phyloP scores from a whole-genome alignment of 2,888 invertebrate genomes.

The Abrostola tripartita region DNA sequence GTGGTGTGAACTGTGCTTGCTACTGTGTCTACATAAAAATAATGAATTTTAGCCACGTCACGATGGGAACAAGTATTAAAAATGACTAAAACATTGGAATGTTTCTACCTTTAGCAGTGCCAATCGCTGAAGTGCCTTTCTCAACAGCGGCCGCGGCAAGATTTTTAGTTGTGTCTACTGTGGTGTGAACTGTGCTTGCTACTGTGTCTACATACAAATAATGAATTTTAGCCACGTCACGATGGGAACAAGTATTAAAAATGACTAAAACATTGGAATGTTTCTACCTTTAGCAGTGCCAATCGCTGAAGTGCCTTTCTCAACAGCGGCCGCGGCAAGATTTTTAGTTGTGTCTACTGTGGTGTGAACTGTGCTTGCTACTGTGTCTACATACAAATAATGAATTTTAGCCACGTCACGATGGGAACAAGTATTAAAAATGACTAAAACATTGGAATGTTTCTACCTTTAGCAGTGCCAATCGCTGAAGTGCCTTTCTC shows the following conservation, averaged over 20 bases:
- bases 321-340: slow-evolving; percentile 39
- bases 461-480: slow-evolving; percentile 63
- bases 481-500: slow-evolving; percentile 34
- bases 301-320: slow-evolving; percentile 33
- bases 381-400: slow-evolving; percentile 31
- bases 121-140: slow-evolving; percentile 40
- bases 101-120: slow-evolving; percentile 61
- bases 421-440: neutral
- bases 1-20: slow-evolving; percentile 38
- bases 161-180: slow-evolving; percentile 51
- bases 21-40: slow-evolving; percentile 23
- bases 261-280: neutral
- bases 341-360: slow-evolving; percentile 52
- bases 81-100: neutral
- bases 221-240: slow-evolving; percentile 2
- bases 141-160: slow-evolving; percentile 41
- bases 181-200: slow-evolving; percentile 41
- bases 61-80: neutral
- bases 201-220: slow-evolving; percentile 34
- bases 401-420: neutral
- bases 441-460: neutral
- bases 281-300: slow-evolving; percentile 62
- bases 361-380: slow-evolving; percentile 41
- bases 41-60: neutral
- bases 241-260: neutral